Base-by-base conservation (phyloP, 2,113 vertebrate species). In the Ancistrus triradiatus region DNA sequence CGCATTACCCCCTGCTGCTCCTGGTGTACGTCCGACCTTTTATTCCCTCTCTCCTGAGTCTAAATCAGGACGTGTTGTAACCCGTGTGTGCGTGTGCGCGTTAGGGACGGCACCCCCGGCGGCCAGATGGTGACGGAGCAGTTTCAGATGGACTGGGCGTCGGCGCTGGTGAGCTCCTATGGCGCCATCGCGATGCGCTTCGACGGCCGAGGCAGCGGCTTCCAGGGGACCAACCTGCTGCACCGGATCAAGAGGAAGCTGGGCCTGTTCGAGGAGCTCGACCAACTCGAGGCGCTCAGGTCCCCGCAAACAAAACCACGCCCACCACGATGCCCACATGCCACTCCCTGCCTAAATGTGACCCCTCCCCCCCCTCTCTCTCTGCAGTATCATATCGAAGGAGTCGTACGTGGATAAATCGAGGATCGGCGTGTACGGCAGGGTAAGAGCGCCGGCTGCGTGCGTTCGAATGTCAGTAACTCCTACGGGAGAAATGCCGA, bases 151-250 rank as follows among this genome's bases (percentile, higher is more conserved):
- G 91, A 89, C 66, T 99, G 95, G 95, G 90, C 91, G 53, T 92
- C 91, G 0, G 92, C 87, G 27, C 76, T 99, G 87, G 92, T 97
- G 81, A 99, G 96, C 85, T 91, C 87, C 56, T 93, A 92, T 46
- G 83, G 82, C 0, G 84, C 89, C 52, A 85, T 99, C 1, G 91
- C 95, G 57, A 81, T 96, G 51, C 90, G 88, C 59, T 93, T 95
- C 0, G 96, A 98, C 0, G 94, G 96, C 14, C 90, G 94, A 0
- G 96, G 96, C 73, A 98, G 94, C 0, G 96, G 96, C 59, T 98
- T 94, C 75, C 94, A 93, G 74, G 96, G 96, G 1, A 94, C 95
- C 52, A 95, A 93, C 75, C 80, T 99, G 0, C 83, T 99, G 37
- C 95, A 99, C 0, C 91, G 92, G 58, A 87, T 98, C 57, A 83